These are phyloP conservation scores for Zaprionus taronus DNA, from an alignment of 1,140 invertebrate species.

Conservation along the genomic window DNA sequence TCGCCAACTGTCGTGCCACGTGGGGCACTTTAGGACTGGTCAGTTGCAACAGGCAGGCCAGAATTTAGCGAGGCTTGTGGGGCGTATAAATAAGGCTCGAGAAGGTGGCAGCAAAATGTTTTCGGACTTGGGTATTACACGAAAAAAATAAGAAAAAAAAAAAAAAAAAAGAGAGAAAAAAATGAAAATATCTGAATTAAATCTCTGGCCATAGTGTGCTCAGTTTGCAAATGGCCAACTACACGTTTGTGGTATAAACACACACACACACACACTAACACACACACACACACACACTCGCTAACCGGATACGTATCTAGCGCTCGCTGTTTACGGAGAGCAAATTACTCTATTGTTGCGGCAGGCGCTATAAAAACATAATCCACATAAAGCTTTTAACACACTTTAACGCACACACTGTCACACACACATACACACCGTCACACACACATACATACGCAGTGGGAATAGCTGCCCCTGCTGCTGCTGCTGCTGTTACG, in stretches of 20 bases:
- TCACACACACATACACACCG: not conserved
- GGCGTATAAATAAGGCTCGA: slow-evolving; percentile 21
- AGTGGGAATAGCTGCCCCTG: slow-evolving; percentile 21
- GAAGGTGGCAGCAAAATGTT: slow-evolving; percentile 21
- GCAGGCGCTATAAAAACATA: slow-evolving; percentile 56
- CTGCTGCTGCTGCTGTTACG: slow-evolving; percentile 25
- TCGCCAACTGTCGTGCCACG: not conserved
- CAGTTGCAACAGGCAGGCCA: not conserved
- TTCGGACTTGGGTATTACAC: slow-evolving; percentile 9
- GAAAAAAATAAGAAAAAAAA: slow-evolving; percentile 15
- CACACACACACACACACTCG: not conserved
- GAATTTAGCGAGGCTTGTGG: not conserved
- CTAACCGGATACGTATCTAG: slow-evolving; percentile 18
- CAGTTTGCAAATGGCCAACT: slow-evolving; percentile 20
- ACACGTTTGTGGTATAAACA: not conserved
- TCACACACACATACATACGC: not conserved
- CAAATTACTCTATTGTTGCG: slow-evolving; percentile 44
- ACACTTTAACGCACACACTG: slow-evolving; percentile 22
- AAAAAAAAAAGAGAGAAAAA: slow-evolving; percentile 11
- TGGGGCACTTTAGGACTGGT: not conserved
- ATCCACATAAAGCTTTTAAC: slow-evolving; percentile 62
- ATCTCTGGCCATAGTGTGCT: slow-evolving; percentile 16
- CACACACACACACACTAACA: not conserved
- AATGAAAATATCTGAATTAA: slow-evolving; percentile 30
- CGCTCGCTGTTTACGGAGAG: slow-evolving; percentile 22